Evolutionary conservation across 2,113 vertebrate genomes (phyloP).

Genomic region (Pseudonaja textilis): DNA sequence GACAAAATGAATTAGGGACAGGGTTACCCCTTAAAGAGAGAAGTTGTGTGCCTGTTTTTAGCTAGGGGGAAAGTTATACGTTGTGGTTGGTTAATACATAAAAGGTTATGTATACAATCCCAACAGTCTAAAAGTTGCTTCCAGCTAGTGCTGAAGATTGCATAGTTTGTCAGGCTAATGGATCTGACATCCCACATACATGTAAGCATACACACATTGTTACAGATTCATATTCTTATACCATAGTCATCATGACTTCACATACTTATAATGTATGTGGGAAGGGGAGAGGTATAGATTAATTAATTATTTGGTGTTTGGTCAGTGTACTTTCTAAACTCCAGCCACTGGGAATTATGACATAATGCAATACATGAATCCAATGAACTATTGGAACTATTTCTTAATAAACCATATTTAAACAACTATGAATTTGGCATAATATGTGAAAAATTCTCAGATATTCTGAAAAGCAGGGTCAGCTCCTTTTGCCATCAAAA

Average conservation of each 20-base stretch:
- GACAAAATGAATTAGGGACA: not conserved
- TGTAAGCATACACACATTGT: not conserved
- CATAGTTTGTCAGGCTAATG: not conserved
- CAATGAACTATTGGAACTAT: not conserved
- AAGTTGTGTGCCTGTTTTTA: not conserved
- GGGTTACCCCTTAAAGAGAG: not conserved
- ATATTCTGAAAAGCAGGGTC: not conserved
- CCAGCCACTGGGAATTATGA: not conserved
- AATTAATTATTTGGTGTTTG: not conserved
- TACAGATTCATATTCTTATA: not conserved
- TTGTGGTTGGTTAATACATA: not conserved
- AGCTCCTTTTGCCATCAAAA: not conserved
- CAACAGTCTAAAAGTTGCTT: not conserved
- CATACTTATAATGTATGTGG: not conserved
- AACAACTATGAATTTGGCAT: not conserved
- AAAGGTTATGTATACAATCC: not conserved
- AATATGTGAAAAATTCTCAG: not conserved
- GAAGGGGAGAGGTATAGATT: not conserved
- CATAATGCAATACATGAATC: not conserved
- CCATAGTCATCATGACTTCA: not conserved
- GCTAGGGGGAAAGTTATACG: not conserved
- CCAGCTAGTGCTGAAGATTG: not conserved
- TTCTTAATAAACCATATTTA: not conserved
- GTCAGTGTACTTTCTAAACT: not conserved
- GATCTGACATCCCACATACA: not conserved